A percentile compares a stretch with the other conserved stretches of the same genome.
These are phyloP conservation scores for Penelope pileata DNA, from an alignment of 2,113 vertebrate species.

Conservation along the genomic window DNA sequence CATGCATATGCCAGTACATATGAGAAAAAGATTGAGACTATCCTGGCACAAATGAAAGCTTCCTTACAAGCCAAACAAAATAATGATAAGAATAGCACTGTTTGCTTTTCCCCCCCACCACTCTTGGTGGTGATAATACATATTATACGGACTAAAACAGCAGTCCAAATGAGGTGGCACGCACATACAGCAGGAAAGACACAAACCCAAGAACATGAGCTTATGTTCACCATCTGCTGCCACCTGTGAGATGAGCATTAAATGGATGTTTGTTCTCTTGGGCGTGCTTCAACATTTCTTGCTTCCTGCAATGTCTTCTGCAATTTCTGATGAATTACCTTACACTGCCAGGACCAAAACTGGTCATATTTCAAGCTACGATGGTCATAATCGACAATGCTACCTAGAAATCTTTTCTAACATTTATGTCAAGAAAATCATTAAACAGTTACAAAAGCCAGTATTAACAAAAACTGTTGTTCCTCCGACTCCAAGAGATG, in stretches of 20 bases:
- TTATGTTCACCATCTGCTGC: not conserved
- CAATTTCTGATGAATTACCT: not conserved
- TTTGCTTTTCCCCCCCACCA: not conserved
- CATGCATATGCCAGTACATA: not conserved
- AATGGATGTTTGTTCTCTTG: constrained; percentile 6
- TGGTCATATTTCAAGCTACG: not conserved
- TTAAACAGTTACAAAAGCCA: not conserved
- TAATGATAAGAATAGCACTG: not conserved
- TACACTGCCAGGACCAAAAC: not conserved
- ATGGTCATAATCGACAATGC: not conserved
- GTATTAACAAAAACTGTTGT: not conserved
- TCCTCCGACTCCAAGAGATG: not conserved
- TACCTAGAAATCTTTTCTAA: not conserved
- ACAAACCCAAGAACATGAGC: not conserved
- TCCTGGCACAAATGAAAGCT: not conserved
- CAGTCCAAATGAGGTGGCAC: not conserved
- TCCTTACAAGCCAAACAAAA: not conserved
- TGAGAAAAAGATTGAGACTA: not conserved
- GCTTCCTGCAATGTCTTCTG: not conserved
- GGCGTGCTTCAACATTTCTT: not conserved
- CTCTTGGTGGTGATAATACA: not conserved
- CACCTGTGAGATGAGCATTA: not conserved
- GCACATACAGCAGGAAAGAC: not conserved
- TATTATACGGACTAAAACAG: not conserved
- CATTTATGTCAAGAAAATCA: not conserved